phyloP scores from a whole-genome alignment of 2,113 vertebrate genomes.

The Xiphophorus couchianus region DNA sequence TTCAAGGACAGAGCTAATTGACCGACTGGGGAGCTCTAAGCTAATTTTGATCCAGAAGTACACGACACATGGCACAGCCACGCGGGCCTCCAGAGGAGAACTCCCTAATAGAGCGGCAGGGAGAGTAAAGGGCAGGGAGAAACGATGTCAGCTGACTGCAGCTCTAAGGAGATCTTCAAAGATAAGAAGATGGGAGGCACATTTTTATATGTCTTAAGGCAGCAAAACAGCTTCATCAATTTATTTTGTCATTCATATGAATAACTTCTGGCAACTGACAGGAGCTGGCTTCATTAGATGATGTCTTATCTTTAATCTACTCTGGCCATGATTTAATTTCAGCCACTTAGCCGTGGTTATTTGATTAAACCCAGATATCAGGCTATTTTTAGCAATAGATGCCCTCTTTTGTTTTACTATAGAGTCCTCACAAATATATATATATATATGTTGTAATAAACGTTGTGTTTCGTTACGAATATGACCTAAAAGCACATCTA shows the following conservation, averaged over 20 bases:
- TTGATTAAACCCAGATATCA: slow-evolving; percentile 1
- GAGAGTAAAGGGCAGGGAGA: neutral
- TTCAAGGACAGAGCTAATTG: slow-evolving; percentile 7
- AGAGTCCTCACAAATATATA: neutral
- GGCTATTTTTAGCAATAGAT: neutral
- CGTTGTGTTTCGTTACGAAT: neutral
- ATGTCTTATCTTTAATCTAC: neutral
- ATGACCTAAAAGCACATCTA: neutral
- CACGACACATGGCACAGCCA: neutral
- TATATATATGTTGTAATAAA: neutral
- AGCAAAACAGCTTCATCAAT: neutral
- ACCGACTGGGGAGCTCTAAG: slow-evolving; percentile 2
- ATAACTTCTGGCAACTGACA: neutral
- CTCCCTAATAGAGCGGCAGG: neutral
- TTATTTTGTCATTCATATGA: slow-evolving; percentile 12
- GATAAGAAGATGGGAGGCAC: neutral
- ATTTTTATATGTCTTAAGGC: neutral
- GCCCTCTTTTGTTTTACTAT: neutral
- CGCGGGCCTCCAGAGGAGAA: neutral
- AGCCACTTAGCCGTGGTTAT: slow-evolving; percentile 1
- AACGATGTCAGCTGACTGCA: no score
- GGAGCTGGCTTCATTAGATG: slow-evolving; percentile 11
- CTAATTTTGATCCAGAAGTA: slow-evolving; percentile 6
- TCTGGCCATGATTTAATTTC: neutral
- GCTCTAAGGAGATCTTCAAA: neutral